Base-by-base conservation (phyloP, 1,140 invertebrate genomes). In the Dufourea novaeangliae region DNA sequence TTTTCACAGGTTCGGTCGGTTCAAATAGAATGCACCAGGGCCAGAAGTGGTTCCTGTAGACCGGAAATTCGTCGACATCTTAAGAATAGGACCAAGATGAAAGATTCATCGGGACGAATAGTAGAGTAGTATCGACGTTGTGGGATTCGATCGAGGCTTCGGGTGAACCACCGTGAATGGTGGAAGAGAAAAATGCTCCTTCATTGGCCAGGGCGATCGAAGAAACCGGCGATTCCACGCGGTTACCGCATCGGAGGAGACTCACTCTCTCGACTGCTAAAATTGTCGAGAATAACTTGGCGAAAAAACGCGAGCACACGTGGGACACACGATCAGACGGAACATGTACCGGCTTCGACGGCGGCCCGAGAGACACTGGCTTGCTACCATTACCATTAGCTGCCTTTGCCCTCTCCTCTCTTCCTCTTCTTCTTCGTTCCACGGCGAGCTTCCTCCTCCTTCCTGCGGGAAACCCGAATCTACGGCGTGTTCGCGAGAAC, bases 361-460 rank as follows among this genome's bases (percentile, higher is more conserved):
- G 83, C 89, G 85, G 89, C 86, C 86, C 88, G 88, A 85, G 90
- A 91, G 88, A 89, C 88, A 92, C 91, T 92, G 91, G 80, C 89
- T 86, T 85, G 84, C 85, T 91, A 88, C 90, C 90, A 90, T 90
- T 91, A 88, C 86, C 91, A 91, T 92, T 88, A 91, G 87, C 89
- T 66, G 79, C 52, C 69, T 72, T 66, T 78, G 62, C 69, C 67
- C 76, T 85, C 79, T 80, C 69, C 78, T 81, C 77, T 86, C 57
- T 64, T 80, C 80, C 85, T 87, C 84, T 78, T 79, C 80, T 62
- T 79, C 80, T 37, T 79, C 86, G 80, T 84, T n/a, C 81, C 85
- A 77, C 70, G 81, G 64, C 70, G 84, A 79, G 82, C 64, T 70
- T 74, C 61, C 70, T 83, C 72, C 79, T 83, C 59, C 61, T 83